Evolutionary conservation across 2,888 invertebrate species (phyloP).

Genomic region (Leptinotarsa tumamoca): DNA sequence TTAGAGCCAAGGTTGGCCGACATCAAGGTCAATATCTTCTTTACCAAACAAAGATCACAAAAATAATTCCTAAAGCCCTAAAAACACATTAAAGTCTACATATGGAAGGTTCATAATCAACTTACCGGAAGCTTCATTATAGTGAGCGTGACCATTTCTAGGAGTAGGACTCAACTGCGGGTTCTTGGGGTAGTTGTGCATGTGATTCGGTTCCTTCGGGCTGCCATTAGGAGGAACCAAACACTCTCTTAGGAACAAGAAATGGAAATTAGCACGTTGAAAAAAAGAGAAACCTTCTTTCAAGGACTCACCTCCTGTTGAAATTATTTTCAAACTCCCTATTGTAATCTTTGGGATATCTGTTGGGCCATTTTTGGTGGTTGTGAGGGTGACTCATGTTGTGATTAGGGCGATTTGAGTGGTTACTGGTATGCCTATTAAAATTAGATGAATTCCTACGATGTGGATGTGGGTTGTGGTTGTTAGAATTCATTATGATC

Average conservation of each 20-base stretch:
- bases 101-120: neutral
- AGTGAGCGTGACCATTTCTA: conserved; percentile 62
- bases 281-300: conserved; percentile 22
- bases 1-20: conserved; percentile 12
- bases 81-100: neutral
- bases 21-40: conserved; percentile 16
- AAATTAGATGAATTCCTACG: conserved; percentile 64
- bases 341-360: conserved; percentile 65
- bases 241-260: conserved; percentile 59
- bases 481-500: conserved; percentile 64
- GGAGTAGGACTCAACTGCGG: conserved; percentile 64
- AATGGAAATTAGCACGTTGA: conserved; percentile 5
- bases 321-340: conserved; percentile 65
- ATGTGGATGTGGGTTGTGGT: conserved; percentile 61
- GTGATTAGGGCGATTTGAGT: conserved; percentile 60
- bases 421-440: conserved; percentile 63
- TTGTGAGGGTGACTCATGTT: conserved; percentile 57
- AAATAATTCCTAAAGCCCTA: neutral
- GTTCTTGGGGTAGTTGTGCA: conserved; percentile 65
- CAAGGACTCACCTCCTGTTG: conserved; percentile 61
- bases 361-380: conserved; percentile 65
- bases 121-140: conserved; percentile 62
- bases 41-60: neutral
- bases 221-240: conserved; percentile 62
- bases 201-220: conserved; percentile 64